These are phyloP conservation scores for Escarpia spicata DNA, from an alignment of 2,888 invertebrate species.

Conservation along the genomic window DNA sequence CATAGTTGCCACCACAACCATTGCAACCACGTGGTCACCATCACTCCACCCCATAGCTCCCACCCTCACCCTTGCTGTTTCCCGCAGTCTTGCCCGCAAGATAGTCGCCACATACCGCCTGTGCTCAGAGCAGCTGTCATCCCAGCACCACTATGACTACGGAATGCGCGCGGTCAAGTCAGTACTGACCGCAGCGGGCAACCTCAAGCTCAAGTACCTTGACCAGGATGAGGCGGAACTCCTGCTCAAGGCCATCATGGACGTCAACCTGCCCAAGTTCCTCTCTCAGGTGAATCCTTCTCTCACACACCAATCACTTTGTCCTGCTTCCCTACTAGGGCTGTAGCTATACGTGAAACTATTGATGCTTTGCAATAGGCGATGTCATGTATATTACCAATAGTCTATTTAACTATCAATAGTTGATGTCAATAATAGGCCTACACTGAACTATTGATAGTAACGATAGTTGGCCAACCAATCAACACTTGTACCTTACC, in stretches of 20 bases:
- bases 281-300: constrained; percentile 59
- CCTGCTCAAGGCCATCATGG: constrained; percentile 66
- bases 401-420: too few relatives aligned
- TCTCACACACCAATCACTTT: background rate
- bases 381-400: too few relatives aligned
- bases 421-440: too few relatives aligned
- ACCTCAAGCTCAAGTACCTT: constrained; percentile 64
- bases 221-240: constrained; percentile 63
- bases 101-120: constrained; percentile 66
- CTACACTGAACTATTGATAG: too few relatives aligned
- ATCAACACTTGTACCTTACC: too few relatives aligned
- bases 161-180: constrained; percentile 69
- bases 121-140: constrained; percentile 66
- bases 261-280: constrained; percentile 67
- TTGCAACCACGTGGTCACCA: too few relatives aligned
- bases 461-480: too few relatives aligned
- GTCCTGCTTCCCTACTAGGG: too few relatives aligned
- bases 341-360: too few relatives aligned
- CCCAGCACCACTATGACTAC: constrained; percentile 67
- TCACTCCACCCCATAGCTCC: background rate
- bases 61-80: background rate
- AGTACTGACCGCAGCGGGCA: constrained; percentile 66
- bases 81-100: constrained; percentile 63
- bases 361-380: too few relatives aligned
- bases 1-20: too few relatives aligned